Evolutionary conservation across 2,888 invertebrate species (phyloP).

Genomic region (Sipunculus nudus): DNA sequence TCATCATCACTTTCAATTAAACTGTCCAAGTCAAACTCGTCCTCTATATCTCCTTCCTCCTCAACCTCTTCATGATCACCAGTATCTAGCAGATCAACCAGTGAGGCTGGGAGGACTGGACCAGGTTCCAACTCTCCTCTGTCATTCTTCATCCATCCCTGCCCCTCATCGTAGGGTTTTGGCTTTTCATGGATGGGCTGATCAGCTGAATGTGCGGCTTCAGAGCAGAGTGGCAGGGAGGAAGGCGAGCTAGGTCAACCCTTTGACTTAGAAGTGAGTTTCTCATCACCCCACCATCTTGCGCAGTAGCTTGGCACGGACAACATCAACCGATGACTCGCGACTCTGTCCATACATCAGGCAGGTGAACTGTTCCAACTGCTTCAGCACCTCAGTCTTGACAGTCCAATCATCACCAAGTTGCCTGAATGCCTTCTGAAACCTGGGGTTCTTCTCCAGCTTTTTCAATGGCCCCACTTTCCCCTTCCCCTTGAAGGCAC

Average conservation of each 20-base stretch:
- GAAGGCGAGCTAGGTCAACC: conserved; percentile 27
- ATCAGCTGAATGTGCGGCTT: conserved; percentile 10
- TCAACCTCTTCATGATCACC: conserved; percentile 5
- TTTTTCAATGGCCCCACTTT: conserved; percentile 25
- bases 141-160: conserved; percentile 6
- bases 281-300: conserved; percentile 26
- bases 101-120: conserved; percentile 6
- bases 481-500: conserved; percentile 27
- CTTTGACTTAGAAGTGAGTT: conserved; percentile 22
- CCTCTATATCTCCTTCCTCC: not conserved
- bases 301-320: conserved; percentile 7
- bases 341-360: conserved; percentile 14
- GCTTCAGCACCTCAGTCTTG: not conserved
- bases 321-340: conserved; percentile 9
- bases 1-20: no score
- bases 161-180: conserved; percentile 2
- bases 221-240: conserved; percentile 10
- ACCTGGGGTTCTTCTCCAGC: conserved; percentile 15
- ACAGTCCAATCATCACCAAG: conserved; percentile 16
- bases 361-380: conserved; percentile 12
- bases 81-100: conserved; percentile 11
- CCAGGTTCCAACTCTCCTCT: conserved; percentile 10
- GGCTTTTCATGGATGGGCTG: conserved; percentile 3
- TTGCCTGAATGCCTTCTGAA: conserved; percentile 12
- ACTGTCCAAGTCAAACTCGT: no score